phyloP scores from a whole-genome alignment of 2,797 vertebrate species.

The Muscicapa striata region DNA sequence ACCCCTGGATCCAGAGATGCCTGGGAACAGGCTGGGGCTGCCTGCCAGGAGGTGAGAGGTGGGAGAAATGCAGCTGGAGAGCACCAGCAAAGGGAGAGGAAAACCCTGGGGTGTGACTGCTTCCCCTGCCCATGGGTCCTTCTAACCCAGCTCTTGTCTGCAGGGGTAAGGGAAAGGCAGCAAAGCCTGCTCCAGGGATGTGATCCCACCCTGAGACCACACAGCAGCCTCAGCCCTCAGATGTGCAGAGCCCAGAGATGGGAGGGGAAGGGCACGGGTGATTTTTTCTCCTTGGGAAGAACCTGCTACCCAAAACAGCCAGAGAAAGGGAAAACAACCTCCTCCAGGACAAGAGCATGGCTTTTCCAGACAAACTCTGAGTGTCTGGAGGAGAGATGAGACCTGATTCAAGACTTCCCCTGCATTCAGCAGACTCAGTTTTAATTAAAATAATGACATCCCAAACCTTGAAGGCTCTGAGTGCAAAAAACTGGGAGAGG shows the following conservation, averaged over 20 bases:
- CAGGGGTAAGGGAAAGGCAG: neutral
- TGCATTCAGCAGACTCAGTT: neutral
- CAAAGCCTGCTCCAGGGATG: neutral
- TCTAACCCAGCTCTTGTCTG: rapidly evolving
- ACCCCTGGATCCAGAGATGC: neutral
- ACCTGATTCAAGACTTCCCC: neutral
- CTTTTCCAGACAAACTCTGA: neutral
- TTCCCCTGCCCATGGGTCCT: neutral
- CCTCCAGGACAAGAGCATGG: neutral
- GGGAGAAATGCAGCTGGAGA: neutral
- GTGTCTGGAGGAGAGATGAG: neutral
- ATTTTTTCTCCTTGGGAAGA: neutral
- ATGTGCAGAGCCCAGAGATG: neutral
- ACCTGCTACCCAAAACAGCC: neutral
- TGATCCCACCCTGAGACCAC: neutral
- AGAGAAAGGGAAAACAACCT: neutral
- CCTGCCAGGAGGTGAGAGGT: neutral
- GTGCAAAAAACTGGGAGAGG: neutral
- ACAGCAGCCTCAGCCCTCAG: neutral
- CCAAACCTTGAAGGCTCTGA: neutral
- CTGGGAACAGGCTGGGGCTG: neutral
- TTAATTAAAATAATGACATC: neutral
- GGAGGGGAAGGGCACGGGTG: neutral
- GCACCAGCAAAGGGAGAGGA: rapidly evolving
- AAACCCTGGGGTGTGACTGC: neutral